A percentile compares a stretch with the other conserved stretches of the same genome.
phyloP scores from a whole-genome alignment of 2,797 vertebrate species.

The Sternarchorhynchus goeldii region DNA sequence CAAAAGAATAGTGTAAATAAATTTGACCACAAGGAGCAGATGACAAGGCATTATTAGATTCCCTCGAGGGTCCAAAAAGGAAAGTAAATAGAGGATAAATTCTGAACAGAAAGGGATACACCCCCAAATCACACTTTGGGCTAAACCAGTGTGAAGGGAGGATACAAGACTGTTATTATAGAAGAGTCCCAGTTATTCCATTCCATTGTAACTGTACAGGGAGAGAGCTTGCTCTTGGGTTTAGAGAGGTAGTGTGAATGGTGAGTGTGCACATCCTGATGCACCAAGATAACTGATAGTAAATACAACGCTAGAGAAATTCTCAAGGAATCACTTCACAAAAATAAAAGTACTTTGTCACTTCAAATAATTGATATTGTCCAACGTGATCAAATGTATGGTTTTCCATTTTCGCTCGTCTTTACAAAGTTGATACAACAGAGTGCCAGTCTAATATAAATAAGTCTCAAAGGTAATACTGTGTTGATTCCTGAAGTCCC shows the following conservation, averaged over 20 bases:
- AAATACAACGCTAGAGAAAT: slow-evolving; percentile 51
- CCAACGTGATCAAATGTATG: slow-evolving; percentile 18
- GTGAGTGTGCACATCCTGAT: slow-evolving; percentile 47
- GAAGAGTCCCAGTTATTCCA: slow-evolving; percentile 28
- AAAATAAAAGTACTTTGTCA: slow-evolving; percentile 27
- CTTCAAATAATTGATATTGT: slow-evolving; percentile 1
- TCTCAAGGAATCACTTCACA: slow-evolving; percentile 25
- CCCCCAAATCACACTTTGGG: slow-evolving; percentile 30
- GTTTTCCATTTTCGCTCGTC: slow-evolving; percentile 15
- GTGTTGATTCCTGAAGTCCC: slow-evolving; percentile 36
- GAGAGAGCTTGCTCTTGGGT: slow-evolving; percentile 50
- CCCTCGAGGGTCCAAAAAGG: slow-evolving; percentile 8
- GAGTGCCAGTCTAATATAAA: slow-evolving; percentile 38
- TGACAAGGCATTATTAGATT: neutral
- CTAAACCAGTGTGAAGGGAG: slow-evolving; percentile 11
- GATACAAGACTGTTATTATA: slow-evolving; percentile 6
- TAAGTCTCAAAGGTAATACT: slow-evolving; percentile 51
- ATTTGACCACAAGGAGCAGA: neutral
- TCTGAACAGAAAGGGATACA: slow-evolving; percentile 15
- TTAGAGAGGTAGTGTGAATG: slow-evolving; percentile 57
- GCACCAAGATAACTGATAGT: slow-evolving; percentile 45
- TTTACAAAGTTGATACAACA: slow-evolving; percentile 25
- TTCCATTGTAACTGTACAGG: slow-evolving; percentile 44
- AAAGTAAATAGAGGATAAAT: neutral
- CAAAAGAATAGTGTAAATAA: too few species aligned